Evolutionary conservation across 1,140 invertebrate genomes (phyloP).

Genomic region (Gryon sp.): DNA sequence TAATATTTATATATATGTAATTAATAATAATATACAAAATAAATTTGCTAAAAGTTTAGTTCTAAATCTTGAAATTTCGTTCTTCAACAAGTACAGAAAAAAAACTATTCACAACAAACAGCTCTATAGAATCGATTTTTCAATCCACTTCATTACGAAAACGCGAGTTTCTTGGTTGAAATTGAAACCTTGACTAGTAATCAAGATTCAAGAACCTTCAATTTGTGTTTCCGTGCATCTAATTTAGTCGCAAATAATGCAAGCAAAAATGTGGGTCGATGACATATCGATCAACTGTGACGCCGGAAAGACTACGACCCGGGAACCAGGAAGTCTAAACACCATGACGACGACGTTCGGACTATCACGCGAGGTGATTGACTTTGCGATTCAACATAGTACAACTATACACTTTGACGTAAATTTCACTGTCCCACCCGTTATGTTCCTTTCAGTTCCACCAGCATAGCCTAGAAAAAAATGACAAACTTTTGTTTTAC

Average conservation of each 20-base stretch:
- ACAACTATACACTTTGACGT: conserved; percentile 1
- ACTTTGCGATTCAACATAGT: conserved; percentile 18
- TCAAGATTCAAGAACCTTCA: conserved; percentile 19
- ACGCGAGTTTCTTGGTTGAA: conserved; percentile 14
- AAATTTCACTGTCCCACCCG: conserved; percentile 23
- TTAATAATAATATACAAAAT: too few species aligned
- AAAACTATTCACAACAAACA: too few species aligned
- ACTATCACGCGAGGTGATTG: conserved; percentile 58
- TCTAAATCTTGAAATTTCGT: too few species aligned
- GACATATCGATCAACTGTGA: conserved; percentile 69
- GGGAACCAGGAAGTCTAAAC: conserved; percentile 56
- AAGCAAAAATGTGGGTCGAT: conserved; percentile 60
- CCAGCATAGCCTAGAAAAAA: conserved; percentile 4
- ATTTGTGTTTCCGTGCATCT: conserved; percentile 33
- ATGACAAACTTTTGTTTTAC: conserved; percentile 47
- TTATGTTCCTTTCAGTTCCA: neutral
- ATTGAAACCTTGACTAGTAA: conserved; percentile 31
- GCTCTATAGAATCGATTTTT: neutral
- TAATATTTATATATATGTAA: too few species aligned
- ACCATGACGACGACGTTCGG: conserved; percentile 55
- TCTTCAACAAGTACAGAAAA: too few species aligned
- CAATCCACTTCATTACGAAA: conserved; percentile 30
- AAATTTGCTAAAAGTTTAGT: too few species aligned
- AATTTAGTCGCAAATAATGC: conserved; percentile 31
- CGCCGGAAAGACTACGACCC: conserved; percentile 62